Base-by-base conservation (phyloP, 2,888 invertebrate species). In the Merodon equestris region DNA sequence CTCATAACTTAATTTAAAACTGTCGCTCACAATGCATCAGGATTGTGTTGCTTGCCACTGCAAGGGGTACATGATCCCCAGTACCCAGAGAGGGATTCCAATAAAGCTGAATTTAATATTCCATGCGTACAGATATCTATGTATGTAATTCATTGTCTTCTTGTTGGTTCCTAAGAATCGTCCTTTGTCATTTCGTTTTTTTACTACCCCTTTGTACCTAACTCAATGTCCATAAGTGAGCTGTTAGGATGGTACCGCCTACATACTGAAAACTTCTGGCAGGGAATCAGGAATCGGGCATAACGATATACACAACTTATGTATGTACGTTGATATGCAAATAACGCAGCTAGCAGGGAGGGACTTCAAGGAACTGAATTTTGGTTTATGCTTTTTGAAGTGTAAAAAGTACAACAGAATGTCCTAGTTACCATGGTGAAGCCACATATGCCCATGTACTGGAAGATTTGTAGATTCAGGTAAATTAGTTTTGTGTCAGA, bases 1-100 rank as follows among this genome's bases (percentile, higher is more conserved):
- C 51, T 70, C 60, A 70, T 54, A 61, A 70, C 68, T 70, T 54
- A 53, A 70, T 70, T 70, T 70, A 47, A 70, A 70, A 60, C 68
- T 70, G 68, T 70, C 68, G 53, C 60, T 70, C 68, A 70, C 15
- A 60, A 53, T 60, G 47, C 45, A 51, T 58, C 67, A 66, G 34
- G 19, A 12, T 7, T 15, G 19, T 56, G 17, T 38, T 48, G 5
- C 27, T n/a, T 15, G 44, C 36, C 40, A 12, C 27, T n/a, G 3
- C 2, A 40, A 3, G 9, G 40, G 10, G 9, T 5, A 40, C 40
- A 3, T 10, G 40, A 40, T 3, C 12, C 9, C 10, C 10, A n/a
- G 15, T 2, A 13, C 14, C 9, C 27, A 7, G 4, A 14, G 40
- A 9, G 38, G 27, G 45, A n/a, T 13, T 38, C 53, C 45, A 40